Percentiles rank a stretch among this genome's conserved stretches.
phyloP scores from a whole-genome alignment of 2,113 vertebrate genomes.

The Heterotilapia buettikoferi region DNA sequence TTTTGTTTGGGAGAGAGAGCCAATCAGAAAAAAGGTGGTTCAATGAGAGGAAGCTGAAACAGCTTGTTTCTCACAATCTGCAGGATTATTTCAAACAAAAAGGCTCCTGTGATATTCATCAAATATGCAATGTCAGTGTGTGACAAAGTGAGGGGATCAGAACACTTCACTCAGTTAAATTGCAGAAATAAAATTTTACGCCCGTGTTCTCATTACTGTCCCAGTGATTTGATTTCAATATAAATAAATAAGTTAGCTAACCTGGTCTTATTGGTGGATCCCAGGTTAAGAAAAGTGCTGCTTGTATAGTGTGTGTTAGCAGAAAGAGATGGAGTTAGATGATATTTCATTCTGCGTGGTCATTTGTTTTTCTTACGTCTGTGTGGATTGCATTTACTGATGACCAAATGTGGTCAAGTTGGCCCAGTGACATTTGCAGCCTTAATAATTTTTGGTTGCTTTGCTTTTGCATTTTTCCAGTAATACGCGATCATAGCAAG shows the following conservation, averaged over 20 bases:
- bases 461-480: not conserved
- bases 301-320: not conserved
- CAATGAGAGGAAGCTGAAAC: not conserved
- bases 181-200: accelerated
- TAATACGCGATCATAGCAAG: not conserved
- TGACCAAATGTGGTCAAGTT: not conserved
- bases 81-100: not conserved
- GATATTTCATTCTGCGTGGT: not conserved
- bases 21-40: not conserved
- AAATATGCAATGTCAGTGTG: not conserved
- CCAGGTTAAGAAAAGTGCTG: not conserved
- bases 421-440: not conserved
- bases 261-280: not conserved
- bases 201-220: not conserved
- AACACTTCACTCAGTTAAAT: not conserved
- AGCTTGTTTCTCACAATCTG: not conserved
- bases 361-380: not conserved
- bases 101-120: not conserved
- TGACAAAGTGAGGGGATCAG: not conserved
- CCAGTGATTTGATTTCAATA: not conserved
- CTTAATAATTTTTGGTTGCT: not conserved
- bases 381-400: not conserved
- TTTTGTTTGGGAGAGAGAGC: not conserved
- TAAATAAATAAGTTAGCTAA: not conserved
- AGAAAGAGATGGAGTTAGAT: not conserved